Evolutionary conservation across 2,888 invertebrate species (phyloP), one percentile per base, ranked within the genome.

Genomic region (Blera fallax): DNA sequence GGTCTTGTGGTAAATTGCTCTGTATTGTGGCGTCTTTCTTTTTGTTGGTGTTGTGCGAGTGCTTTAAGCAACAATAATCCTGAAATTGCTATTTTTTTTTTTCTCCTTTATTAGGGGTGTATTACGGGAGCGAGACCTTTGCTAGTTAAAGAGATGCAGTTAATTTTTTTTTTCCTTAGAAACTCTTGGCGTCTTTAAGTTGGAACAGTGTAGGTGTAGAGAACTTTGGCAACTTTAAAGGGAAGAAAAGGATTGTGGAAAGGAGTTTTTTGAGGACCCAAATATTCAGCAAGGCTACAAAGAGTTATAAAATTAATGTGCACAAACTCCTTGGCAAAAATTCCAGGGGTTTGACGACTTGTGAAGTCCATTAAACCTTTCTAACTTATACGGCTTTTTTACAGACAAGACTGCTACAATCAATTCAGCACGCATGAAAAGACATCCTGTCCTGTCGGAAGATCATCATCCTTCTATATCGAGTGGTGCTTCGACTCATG

Each of bases 1-100:
- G 85, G 85, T 85, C 85, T 85, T 85, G 85, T 85, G 85, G 85
- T 85, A 85, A 85, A 85, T 85, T 85, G 85, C 81, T 80, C 56
- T 45, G 65, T 67, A 74, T 43, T 65, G 64, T 84, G 67, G 72
- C 16, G 62, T 52, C 48, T 65, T 65, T 24, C 52, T 48, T 56
- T 32, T 64, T 81, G 18, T 40, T 18, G 14, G 16, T 70, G 34
- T 58, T 48, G n/a, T 21, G 43, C 52, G 27, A 58, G 69, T 79
- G 48, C 52, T 84, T 84, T 84, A 70, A 79, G 65, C 64, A 74
- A 79, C 74, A 84, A 84, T 84, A 84, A 84, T 84, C 84, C 84
- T 70, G 74, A 60, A 84, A 84, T 84, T 84, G 84, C 29, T 74
- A 74, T 72, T 79, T 72, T 79, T 64, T 58, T 65, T 24, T n/a